Evolutionary conservation across 2,888 invertebrate genomes (phyloP), one percentile per base, ranked within the genome.

Genomic region (Alentia gelatinosa): DNA sequence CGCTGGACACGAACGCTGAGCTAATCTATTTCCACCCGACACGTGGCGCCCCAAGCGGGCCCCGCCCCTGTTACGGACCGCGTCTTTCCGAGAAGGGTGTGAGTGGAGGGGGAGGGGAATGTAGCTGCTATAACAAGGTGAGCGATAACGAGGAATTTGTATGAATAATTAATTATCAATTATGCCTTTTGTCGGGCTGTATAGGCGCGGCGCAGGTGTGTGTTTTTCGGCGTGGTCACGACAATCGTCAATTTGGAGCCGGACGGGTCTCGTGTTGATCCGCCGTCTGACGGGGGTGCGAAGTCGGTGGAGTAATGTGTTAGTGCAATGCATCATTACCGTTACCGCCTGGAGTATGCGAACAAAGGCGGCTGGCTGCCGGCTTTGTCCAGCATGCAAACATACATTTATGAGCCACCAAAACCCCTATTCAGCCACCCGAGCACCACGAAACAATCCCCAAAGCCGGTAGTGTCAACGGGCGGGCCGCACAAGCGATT

Each of bases 161-260:
- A 37, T 83, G 83, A 83, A 83, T 83, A 83, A 83, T 83, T 23
- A 83, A 83, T 83, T 83, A 83, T 83, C 83, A 83, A 83, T 83
- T 39, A 83, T 23, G 39, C 26, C 83, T 39, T 83, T 83, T 83
- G 83, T 83, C 75, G 83, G 39, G 15, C 83, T 68, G 68, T 30
- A 30, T 68, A 26, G 75, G 26, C 3, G 23, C 37, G 0, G 23
- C n/a, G 83, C 83, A 83, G 83, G 83, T 83, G 83, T 35, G 83
- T 37, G 83, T 83, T 83, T 75, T 75, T 75, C 33, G 39, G 37
- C 83, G 26, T 4, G 40, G 40, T 37, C 83, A 83, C 83, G 83
- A 83, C 83, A 83, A 39, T 23, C 40, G 30, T 12, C 83, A 40
- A 39, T 83, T 30, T 68, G 68, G 30, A 12, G 19, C n/a, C n/a